Base-by-base conservation (phyloP, 35 echinoderm and acorn worm genomes). In the Anneissia japonica region DNA sequence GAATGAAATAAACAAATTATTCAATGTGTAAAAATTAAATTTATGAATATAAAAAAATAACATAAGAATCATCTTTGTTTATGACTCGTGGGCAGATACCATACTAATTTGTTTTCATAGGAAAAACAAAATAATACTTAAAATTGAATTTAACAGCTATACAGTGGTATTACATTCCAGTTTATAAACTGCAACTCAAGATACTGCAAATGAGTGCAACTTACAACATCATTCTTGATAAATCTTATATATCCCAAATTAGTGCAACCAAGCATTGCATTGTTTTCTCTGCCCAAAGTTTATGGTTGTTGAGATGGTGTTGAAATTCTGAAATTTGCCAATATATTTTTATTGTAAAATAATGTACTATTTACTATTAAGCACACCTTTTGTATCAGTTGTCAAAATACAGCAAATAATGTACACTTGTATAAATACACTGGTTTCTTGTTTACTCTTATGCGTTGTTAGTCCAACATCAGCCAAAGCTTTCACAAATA, bases 321-420 rank as follows among this genome's bases (percentile, higher is more conserved):
- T 43, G 4, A 43, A 43, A 43, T 14, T 4, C 14, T 43, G 14
- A 43, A 14, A 43, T 43, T 43, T 43, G 4, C 40, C 40, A 43
- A 64, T 64, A 64, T 64, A 64, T 64, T 64, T 64, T 64, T 64
- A 64, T 64, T 64, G 51, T 64, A 64, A 64, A 64, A 64, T 64
- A 64, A 64, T 64, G 51, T 64, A 64, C 51, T 64, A 64, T 64
- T 64, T 64, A 64, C 51, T 64, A 64, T 64, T 64, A 64, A 64
- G 19, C 51, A 19, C 51, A 64, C 51, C 7, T 64, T 64, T 64
- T 64, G 51, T 64, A 64, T 64, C 10, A 64, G 26, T 64, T 64
- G 51, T 64, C 51, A 64, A 64, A 64, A 64, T 64, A 64, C 51
- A 64, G 51, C 51, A 64, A 64, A 64, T 64, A 64, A 64, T 64